A percentile compares a stretch with the other conserved stretches of the same genome.
phyloP scores from a whole-genome alignment of 2,797 vertebrate genomes.

The Acrocephalus scirpaceus region DNA sequence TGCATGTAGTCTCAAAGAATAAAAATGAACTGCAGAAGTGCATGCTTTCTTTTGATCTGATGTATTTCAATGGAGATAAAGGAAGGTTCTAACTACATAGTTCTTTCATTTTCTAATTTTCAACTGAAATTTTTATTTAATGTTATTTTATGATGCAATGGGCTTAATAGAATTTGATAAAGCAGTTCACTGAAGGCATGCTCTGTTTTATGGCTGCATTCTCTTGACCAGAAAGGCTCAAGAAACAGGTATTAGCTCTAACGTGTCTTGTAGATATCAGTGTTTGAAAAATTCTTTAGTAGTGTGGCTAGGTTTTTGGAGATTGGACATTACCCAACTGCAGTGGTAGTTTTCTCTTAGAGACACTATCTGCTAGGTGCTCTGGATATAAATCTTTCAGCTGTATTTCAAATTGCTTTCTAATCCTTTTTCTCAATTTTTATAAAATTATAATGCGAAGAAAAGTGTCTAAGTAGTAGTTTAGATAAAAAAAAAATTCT shows the following conservation, averaged over 20 bases:
- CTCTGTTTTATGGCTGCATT: not conserved
- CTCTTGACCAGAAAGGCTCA: constrained; percentile 42
- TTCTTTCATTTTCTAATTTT: not conserved
- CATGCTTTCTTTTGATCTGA: not conserved
- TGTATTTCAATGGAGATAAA: not conserved
- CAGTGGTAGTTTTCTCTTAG: constrained; percentile 35
- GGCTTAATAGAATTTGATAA: constrained; percentile 49
- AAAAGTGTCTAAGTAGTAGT: not conserved
- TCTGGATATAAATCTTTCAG: constrained; percentile 44
- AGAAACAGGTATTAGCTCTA: constrained; percentile 34
- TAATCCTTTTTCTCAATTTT: not conserved
- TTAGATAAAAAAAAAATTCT: not conserved
- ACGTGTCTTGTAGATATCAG: constrained; percentile 54
- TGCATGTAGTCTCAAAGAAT: not conserved
- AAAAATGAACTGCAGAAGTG: not conserved
- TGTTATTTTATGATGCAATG: constrained; percentile 18
- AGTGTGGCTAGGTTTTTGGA: constrained; percentile 48
- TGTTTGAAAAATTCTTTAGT: constrained; percentile 55
- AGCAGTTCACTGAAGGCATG: constrained; percentile 38
- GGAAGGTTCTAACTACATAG: not conserved
- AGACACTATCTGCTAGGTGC: constrained; percentile 47
- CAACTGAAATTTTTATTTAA: constrained; percentile 10
- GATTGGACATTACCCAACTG: constrained; percentile 15
- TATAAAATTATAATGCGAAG: not conserved
- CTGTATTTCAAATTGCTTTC: not conserved